These are phyloP conservation scores for Passer montanus DNA, from an alignment of 2,113 vertebrate genomes.

Conservation along the genomic window DNA sequence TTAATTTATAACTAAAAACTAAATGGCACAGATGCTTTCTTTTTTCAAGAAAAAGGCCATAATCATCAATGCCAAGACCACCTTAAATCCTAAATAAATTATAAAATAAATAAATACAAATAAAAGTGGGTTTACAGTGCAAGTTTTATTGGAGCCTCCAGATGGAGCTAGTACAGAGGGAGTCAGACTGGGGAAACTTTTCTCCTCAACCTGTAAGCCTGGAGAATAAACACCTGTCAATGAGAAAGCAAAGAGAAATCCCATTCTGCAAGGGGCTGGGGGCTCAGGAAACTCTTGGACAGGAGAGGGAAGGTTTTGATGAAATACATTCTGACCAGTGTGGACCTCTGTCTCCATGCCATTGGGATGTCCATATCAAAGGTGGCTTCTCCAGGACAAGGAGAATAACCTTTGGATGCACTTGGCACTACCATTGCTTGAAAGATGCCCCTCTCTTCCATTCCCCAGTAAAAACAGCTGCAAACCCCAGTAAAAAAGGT, in stretches of 20 bases:
- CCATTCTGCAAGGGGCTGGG: not conserved
- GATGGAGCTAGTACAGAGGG: slow-evolving; percentile 42
- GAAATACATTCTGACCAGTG: fast-evolving
- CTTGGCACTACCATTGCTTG: not conserved
- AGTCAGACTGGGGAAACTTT: not conserved
- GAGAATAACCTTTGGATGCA: not conserved
- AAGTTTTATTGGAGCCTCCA: not conserved
- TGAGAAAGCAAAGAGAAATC: not conserved
- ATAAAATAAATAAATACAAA: not conserved
- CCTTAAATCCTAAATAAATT: not conserved
- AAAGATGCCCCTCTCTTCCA: not conserved
- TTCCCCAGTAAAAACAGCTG: not conserved
- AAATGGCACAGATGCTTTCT: not conserved
- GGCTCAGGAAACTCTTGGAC: not conserved
- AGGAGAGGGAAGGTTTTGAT: not conserved
- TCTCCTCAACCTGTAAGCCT: not conserved
- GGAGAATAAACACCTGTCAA: not conserved
- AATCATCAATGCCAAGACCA: not conserved
- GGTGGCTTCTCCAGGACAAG: not conserved
- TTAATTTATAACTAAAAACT: not conserved
- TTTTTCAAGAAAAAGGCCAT: not conserved
- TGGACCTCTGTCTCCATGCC: not conserved
- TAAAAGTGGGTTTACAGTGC: not conserved
- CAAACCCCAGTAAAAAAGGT: not conserved
- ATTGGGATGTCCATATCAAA: fast-evolving